Evolutionary conservation across 2,888 invertebrate species (phyloP).

Genomic region (Antheraea assamensis): DNA sequence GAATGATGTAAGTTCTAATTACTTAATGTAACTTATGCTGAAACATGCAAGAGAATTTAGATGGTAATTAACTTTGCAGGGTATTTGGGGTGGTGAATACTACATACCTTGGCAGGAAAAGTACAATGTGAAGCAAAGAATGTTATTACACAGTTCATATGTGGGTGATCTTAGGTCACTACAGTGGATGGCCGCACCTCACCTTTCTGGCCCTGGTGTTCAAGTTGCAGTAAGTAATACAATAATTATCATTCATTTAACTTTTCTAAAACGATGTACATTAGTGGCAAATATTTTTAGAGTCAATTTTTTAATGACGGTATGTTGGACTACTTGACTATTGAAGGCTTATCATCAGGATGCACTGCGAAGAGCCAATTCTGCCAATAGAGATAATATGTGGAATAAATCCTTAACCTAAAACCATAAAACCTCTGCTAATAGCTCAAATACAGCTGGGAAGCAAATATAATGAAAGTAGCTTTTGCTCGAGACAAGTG

Average conservation of each 20-base stretch:
- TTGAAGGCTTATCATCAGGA: no score
- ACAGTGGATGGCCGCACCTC: slow-evolving; percentile 33
- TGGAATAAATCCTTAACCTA: no score
- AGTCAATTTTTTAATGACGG: no score
- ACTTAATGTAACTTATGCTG: neutral
- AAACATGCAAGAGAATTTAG: neutral
- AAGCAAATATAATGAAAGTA: no score
- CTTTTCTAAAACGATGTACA: no score
- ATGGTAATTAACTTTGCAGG: neutral
- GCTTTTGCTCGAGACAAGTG: no score
- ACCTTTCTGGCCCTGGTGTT: slow-evolving; percentile 24
- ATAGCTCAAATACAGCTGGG: no score
- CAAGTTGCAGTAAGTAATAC: slow-evolving; percentile 32
- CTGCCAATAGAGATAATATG: no score
- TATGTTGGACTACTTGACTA: no score
- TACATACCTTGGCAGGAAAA: slow-evolving; percentile 35
- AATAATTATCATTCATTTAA: neutral
- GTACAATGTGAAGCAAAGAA: slow-evolving; percentile 15
- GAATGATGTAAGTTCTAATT: slow-evolving; percentile 11
- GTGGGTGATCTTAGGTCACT: slow-evolving; percentile 36
- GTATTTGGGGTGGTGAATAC: slow-evolving; percentile 42
- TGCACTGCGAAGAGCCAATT: no score
- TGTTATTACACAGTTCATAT: slow-evolving; percentile 27
- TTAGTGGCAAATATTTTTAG: neutral
- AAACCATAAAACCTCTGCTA: no score